A percentile compares a stretch with the other conserved stretches of the same genome.
These are phyloP conservation scores for Pollenia angustigena DNA, from an alignment of 2,888 invertebrate genomes.

Conservation along the genomic window DNA sequence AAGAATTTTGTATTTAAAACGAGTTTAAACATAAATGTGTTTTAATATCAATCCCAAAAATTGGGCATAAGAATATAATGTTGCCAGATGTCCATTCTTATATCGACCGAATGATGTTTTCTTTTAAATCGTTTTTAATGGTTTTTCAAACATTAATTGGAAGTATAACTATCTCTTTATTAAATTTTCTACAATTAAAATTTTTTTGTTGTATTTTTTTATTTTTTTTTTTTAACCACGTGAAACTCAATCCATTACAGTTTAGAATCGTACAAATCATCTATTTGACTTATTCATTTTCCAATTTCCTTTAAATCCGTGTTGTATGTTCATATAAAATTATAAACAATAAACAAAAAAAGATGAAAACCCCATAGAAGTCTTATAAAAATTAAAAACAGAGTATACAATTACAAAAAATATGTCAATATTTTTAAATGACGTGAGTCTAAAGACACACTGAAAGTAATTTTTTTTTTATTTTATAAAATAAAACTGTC, in stretches of 20 bases:
- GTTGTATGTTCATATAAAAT: neutral
- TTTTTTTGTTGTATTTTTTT: neutral
- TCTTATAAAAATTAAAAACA: conserved; percentile 60
- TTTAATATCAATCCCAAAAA: too few relatives aligned
- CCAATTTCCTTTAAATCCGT: conserved; percentile 24
- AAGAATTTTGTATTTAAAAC: too few relatives aligned
- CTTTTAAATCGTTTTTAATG: too few relatives aligned
- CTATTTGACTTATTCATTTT: neutral
- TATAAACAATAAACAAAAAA: neutral
- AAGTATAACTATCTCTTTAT: neutral
- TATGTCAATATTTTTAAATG: conserved; percentile 51
- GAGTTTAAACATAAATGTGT: too few relatives aligned
- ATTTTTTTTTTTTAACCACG: neutral
- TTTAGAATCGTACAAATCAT: conserved; percentile 13
- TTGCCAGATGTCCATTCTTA: too few relatives aligned
- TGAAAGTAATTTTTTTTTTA: conserved; percentile 5
- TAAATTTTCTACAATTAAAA: neutral
- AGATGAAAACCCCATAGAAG: conserved; percentile 32
- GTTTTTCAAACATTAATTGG: neutral
- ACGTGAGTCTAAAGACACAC: conserved; percentile 25
- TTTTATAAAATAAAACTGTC: conserved; percentile 46
- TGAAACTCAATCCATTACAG: conserved; percentile 27
- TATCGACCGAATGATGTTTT: too few relatives aligned
- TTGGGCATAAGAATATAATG: too few relatives aligned
- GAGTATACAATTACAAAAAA: conserved; percentile 67